phyloP scores from a whole-genome alignment of 2,888 invertebrate genomes.

The Pecten maximus region DNA sequence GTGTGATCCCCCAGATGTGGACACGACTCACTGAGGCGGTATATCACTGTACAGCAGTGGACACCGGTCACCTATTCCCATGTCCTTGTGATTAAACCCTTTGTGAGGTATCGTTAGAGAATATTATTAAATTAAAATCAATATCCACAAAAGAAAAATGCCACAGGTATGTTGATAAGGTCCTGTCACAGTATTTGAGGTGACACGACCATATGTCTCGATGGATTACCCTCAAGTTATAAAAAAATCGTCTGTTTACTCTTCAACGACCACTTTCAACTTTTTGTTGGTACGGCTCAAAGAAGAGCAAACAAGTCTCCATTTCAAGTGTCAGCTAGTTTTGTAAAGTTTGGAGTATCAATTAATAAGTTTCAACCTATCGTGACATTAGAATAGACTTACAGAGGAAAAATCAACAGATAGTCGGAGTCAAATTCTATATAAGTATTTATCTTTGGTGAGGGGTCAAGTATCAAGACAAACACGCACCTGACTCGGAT shows the following conservation, averaged over 20 bases:
- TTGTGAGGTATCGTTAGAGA: neutral
- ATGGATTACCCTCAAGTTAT: neutral
- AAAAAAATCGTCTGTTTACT: constrained; percentile 7
- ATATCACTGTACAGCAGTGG: neutral
- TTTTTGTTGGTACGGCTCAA: constrained; percentile 18
- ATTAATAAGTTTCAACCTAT: constrained; percentile 19
- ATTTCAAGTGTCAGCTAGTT: constrained; percentile 33
- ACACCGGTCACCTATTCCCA: neutral
- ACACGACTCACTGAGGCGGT: neutral
- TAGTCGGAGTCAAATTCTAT: neutral
- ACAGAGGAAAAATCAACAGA: neutral
- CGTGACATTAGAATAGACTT: constrained; percentile 2
- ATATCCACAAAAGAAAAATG: neutral
- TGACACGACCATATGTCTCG: constrained; percentile 15
- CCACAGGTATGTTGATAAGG: neutral
- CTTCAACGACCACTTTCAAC: neutral
- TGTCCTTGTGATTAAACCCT: neutral
- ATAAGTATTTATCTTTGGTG: constrained; percentile 21
- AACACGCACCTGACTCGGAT: constrained; percentile 35
- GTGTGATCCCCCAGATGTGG: neutral
- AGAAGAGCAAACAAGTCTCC: constrained; percentile 20
- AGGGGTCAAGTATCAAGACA: constrained; percentile 14
- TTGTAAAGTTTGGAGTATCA: constrained; percentile 33
- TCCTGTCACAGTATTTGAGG: neutral
- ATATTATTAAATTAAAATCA: neutral